phyloP scores from a whole-genome alignment of 1,140 invertebrate genomes.

The Formica exsecta region DNA sequence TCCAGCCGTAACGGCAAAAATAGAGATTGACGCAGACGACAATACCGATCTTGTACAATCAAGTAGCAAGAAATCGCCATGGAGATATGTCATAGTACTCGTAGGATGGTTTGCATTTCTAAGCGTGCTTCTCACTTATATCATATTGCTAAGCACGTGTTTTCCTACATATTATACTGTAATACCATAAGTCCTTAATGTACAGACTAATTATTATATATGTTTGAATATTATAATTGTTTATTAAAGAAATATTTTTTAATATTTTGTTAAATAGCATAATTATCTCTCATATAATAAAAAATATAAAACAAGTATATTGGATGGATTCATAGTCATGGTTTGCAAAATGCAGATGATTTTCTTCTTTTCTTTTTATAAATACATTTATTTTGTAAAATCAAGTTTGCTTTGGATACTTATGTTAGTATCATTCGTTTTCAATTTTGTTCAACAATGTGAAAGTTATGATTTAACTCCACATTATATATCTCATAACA shows the following conservation, averaged over 20 bases:
- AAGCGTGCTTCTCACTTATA: constrained; percentile 68
- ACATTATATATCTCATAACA: constrained; percentile 33
- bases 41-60: constrained; percentile 73
- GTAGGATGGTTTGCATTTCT: constrained; percentile 77
- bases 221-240: background rate
- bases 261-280: background rate
- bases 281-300: background rate
- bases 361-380: constrained; percentile 66
- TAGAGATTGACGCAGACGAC: constrained; percentile 77
- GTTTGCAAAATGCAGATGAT: background rate
- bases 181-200: background rate
- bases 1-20: constrained; percentile 76
- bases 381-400: constrained; percentile 80
- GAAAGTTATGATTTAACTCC: constrained; percentile 38
- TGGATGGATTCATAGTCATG: background rate
- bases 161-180: constrained; percentile 58
- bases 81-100: constrained; percentile 74
- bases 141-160: constrained; percentile 71
- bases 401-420: constrained; percentile 56
- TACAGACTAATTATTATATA: constrained; percentile 18
- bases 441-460: constrained; percentile 55
- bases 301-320: background rate
- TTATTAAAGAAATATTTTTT: background rate
- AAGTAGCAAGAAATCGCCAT: constrained; percentile 54
- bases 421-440: constrained; percentile 51